Base-by-base conservation (phyloP, 2,888 invertebrate species). In the Sminthurides aquaticus region DNA sequence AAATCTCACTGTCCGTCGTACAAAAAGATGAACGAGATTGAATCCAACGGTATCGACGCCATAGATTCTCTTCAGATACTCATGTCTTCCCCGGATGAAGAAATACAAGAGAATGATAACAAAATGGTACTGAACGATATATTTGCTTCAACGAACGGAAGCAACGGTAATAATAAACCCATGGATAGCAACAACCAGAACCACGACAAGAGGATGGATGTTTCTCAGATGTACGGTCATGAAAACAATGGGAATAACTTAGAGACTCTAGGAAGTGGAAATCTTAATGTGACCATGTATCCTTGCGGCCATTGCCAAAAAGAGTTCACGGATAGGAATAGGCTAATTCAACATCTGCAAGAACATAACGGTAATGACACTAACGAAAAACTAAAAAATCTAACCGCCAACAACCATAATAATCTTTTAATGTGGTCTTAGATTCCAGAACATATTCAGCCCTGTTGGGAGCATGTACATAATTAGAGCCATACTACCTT, bases 291-390 rank as follows among this genome's bases (percentile, higher is more conserved):
- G 20, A 54, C 5, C 20, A 49, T 56, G 11, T 69, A 65, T 55
- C 65, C 68, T 18, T 71, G 71, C 57, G 69, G 67, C 0, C 69
- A 70, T 58, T 71, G 71, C 57, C 70, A 71, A 55, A 70, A 69
- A 49, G 70, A 71, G 54, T 71, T 70, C 52, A 58, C 66, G 3
- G 57, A 66, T 27, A 60, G 69, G 48, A 57, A 65, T 55, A 63
- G 65, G 58, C 57, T 71, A n/a, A 60, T 67, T 27, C 69, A 67
- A 1, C 71, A 71, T 62, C 49, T 71, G 2, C 69, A 71, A 49
- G 67, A 67, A 26, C 69, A 71, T 25, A n/a, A 28, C 28, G 22
- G 29, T 25, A 62, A 62, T 52, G 60, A 60, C 26, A 49, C 26
- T 11, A 11, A 18, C n/a, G 49, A 60, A 20, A 60, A 52, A 20